A percentile compares a stretch with the other conserved stretches of the same genome.
Conservation (phyloP, 2,797 vertebrate genomes). For the Aphelocoma californica region DNA sequence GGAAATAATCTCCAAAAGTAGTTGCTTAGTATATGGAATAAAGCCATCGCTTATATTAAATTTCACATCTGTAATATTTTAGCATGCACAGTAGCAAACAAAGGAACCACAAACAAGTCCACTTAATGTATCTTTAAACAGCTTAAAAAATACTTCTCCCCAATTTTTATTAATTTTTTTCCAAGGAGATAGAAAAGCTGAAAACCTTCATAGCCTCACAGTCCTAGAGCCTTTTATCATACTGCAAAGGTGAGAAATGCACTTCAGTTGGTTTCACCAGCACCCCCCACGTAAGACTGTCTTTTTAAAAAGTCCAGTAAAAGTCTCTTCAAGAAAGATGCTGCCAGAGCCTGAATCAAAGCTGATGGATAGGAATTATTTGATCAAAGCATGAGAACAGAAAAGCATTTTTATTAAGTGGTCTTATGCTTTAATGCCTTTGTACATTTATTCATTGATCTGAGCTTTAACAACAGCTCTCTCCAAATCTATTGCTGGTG, state of each 20-base stretch:
- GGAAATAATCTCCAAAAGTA: neutral
- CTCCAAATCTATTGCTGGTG: neutral
- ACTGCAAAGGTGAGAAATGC: neutral
- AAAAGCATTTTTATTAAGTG: slow-evolving; percentile 3
- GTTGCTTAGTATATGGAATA: neutral
- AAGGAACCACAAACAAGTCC: neutral
- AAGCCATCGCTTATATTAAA: neutral
- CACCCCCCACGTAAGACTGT: neutral
- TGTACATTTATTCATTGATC: neutral
- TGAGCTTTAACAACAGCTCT: neutral
- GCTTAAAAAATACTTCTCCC: neutral
- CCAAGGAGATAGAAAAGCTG: neutral
- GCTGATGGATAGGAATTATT: neutral
- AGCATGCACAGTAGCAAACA: neutral
- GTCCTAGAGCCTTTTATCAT: neutral
- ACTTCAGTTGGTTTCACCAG: neutral
- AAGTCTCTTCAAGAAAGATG: neutral
- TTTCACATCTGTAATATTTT: neutral
- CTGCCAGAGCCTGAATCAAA: neutral
- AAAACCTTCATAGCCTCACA: neutral
- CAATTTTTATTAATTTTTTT: neutral
- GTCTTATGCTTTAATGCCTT: neutral
- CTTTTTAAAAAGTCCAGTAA: neutral
- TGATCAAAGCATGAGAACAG: neutral
- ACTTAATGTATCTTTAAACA: neutral